Percentiles rank a stretch among this genome's conserved stretches.
These are phyloP conservation scores for Ceryle rudis DNA, from an alignment of 2,797 vertebrate genomes.

Conservation along the genomic window DNA sequence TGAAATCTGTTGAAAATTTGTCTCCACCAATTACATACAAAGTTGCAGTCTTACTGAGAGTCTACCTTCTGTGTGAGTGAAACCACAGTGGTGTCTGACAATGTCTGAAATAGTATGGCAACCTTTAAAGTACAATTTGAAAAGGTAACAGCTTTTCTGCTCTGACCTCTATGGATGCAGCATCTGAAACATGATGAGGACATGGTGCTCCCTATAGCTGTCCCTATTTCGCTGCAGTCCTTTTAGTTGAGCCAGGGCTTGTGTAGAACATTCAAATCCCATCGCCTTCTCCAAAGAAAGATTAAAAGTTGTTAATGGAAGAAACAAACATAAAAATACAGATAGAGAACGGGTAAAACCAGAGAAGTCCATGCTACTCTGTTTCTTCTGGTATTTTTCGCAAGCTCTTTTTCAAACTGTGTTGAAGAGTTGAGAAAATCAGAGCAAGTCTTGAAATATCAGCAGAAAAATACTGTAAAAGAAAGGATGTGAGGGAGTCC, in stretches of 20 bases:
- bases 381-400: background rate
- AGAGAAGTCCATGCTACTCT: background rate
- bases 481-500: background rate
- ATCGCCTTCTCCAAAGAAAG: background rate
- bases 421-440: background rate
- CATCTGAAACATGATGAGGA: background rate
- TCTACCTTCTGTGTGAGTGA: background rate
- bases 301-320: background rate
- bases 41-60: background rate
- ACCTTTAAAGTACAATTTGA: background rate
- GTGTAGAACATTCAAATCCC: background rate
- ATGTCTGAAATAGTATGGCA: background rate
- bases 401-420: background rate
- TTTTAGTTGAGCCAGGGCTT: background rate
- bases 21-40: background rate
- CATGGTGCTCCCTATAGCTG: background rate
- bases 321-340: background rate
- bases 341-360: background rate
- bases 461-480: background rate
- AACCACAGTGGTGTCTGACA: background rate
- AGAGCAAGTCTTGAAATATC: background rate
- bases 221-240: background rate
- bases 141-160: background rate
- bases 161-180: background rate
- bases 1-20: conserved; percentile 6